A percentile compares a stretch with the other conserved stretches of the same genome.
Evolutionary conservation across 1,140 invertebrate species (phyloP).

Genomic region (Hylaeus anthracinus): DNA sequence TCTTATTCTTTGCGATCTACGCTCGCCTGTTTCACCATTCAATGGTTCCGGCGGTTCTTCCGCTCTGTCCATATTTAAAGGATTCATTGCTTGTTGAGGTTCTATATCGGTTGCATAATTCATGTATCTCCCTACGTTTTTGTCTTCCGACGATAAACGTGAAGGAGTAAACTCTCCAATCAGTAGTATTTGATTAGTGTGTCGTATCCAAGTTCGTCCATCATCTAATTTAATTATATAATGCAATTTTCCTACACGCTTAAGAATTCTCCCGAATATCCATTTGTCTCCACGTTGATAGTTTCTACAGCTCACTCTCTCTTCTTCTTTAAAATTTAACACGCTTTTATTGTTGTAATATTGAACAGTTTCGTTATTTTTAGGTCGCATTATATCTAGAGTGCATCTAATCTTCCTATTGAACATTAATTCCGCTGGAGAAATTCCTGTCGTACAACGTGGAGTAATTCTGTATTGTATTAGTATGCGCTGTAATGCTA

Average conservation of each 20-base stretch:
- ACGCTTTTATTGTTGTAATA: background rate
- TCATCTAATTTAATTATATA: conserved; percentile 46
- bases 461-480: background rate
- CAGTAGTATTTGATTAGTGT: conserved; percentile 43
- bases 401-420: background rate
- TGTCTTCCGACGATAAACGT: too few relatives aligned
- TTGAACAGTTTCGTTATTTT: background rate
- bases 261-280: conserved; percentile 35
- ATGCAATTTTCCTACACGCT: conserved; percentile 33
- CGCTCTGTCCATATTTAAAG: too few relatives aligned
- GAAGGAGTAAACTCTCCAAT: too few relatives aligned
- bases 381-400: background rate
- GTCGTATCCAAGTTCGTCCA: conserved; percentile 41
- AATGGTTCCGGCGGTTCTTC: too few relatives aligned
- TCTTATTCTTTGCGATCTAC: too few relatives aligned
- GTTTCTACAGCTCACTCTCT: conserved; percentile 34
- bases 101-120: too few relatives aligned
- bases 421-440: background rate
- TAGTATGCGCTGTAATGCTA: background rate
- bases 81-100: too few relatives aligned
- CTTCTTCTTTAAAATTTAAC: background rate
- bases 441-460: background rate
- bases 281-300: conserved; percentile 41
- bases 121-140: too few relatives aligned
- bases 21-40: too few relatives aligned